Evolutionary conservation across 2,797 vertebrate genomes (phyloP).

Genomic region (Bothrops alternatus): DNA sequence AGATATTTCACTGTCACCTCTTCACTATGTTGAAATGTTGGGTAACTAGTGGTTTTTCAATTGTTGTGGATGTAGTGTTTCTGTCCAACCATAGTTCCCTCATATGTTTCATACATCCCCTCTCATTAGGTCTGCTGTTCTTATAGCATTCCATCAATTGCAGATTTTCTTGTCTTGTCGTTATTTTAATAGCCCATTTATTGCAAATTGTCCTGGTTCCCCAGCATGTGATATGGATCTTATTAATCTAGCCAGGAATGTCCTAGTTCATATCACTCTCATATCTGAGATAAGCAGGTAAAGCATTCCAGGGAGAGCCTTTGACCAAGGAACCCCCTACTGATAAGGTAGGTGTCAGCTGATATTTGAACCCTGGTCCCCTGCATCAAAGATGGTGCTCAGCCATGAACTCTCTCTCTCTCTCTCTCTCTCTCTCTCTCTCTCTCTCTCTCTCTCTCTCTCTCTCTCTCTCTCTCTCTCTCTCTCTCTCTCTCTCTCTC

Average conservation of each 20-base stretch:
- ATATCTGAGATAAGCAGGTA: background rate
- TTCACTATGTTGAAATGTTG: background rate
- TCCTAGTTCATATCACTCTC: background rate
- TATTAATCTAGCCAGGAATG: background rate
- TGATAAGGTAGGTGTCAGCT: background rate
- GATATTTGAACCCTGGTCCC: background rate
- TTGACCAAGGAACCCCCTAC: background rate
- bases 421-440: too few relatives aligned
- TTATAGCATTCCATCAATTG: background rate
- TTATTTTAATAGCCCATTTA: background rate
- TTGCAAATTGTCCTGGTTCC: background rate
- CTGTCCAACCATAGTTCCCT: background rate
- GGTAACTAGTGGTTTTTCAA: background rate
- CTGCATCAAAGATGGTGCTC: background rate
- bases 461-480: too few relatives aligned
- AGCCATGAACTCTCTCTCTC: background rate
- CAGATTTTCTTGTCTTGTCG: background rate
- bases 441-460: too few relatives aligned
- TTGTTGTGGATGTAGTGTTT: background rate
- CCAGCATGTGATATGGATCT: background rate
- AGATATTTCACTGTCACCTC: background rate
- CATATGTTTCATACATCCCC: background rate
- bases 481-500: too few relatives aligned
- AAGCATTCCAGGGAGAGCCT: background rate
- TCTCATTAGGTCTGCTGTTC: background rate